Percentiles rank a stretch among this genome's conserved stretches.
These are phyloP conservation scores for Seriola rivoliana DNA, from an alignment of 2,113 vertebrate species.

Conservation along the genomic window DNA sequence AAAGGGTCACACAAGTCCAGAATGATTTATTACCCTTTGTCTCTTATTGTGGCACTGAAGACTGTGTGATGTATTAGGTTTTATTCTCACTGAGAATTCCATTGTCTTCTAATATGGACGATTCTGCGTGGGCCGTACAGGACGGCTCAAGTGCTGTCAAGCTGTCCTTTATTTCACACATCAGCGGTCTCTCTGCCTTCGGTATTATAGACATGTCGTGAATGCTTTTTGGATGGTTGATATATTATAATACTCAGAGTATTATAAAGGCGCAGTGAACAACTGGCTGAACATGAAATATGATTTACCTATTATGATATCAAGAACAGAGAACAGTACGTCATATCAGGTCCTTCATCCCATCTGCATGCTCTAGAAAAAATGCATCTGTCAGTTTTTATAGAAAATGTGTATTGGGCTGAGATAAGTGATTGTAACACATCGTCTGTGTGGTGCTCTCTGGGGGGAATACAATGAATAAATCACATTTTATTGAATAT, in stretches of 20 bases:
- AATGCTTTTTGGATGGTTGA: slow-evolving; percentile 58
- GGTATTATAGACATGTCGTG: slow-evolving; percentile 28
- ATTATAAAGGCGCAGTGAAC: slow-evolving; percentile 46
- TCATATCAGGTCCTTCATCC: slow-evolving; percentile 37
- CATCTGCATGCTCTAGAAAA: slow-evolving; percentile 21
- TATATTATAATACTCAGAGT: slow-evolving; percentile 56
- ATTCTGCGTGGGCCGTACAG: slow-evolving; percentile 50
- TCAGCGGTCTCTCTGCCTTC: slow-evolving; percentile 30
- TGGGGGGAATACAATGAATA: slow-evolving; percentile 36
- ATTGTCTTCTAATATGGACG: slow-evolving; percentile 66
- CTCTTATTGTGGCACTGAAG: slow-evolving; percentile 57
- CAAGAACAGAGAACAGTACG: slow-evolving; percentile 19
- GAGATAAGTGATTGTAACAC: slow-evolving; percentile 58
- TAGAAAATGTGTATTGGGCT: slow-evolving; percentile 31
- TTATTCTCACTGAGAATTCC: slow-evolving; percentile 59
- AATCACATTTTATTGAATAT: slow-evolving; percentile 41
- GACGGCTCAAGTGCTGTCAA: slow-evolving; percentile 62
- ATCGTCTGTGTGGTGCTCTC: slow-evolving; percentile 18
- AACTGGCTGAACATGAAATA: slow-evolving; percentile 60
- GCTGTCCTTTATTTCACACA: slow-evolving; percentile 70
- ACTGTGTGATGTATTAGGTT: slow-evolving; percentile 62
- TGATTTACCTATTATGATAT: slow-evolving; percentile 60
- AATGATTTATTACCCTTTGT: slow-evolving; percentile 68
- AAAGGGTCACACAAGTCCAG: slow-evolving; percentile 51
- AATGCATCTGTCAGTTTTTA: slow-evolving; percentile 42